A percentile compares a stretch with the other conserved stretches of the same genome.
Conservation (phyloP, 2,113 vertebrate genomes). For the Poeciliopsis prolifica region DNA sequence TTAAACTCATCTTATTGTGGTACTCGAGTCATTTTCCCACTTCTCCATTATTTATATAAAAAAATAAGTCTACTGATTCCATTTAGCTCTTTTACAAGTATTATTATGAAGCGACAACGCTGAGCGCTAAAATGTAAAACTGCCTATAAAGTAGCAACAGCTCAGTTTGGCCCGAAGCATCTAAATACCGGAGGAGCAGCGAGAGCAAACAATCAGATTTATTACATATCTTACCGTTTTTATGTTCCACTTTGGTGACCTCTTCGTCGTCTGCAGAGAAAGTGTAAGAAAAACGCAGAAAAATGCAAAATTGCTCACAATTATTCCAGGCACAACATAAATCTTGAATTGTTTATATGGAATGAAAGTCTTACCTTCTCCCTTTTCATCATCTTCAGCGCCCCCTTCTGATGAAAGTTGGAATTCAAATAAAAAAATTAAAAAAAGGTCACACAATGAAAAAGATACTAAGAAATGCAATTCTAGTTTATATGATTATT, state of each 20-base stretch:
- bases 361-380: slow-evolving; percentile 30
- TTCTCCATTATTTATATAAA: too few relatives aligned
- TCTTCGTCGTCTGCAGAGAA: slow-evolving; percentile 50
- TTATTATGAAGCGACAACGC: too few relatives aligned
- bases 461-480: not conserved
- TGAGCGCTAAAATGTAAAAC: too few relatives aligned
- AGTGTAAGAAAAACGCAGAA: not conserved
- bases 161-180: not conserved
- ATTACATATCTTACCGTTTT: slow-evolving; percentile 39
- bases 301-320: not conserved
- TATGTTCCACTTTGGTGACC: slow-evolving; percentile 14
- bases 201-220: not conserved
- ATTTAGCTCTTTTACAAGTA: not conserved
- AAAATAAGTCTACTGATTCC: not conserved
- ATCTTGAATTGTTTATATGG: not conserved
- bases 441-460: not conserved
- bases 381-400: slow-evolving; percentile 33
- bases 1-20: too few relatives aligned
- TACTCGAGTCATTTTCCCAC: too few relatives aligned
- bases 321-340: too few relatives aligned
- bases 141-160: not conserved
- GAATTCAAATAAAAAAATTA: not conserved
- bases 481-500: not conserved
- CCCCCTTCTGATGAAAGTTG: slow-evolving; percentile 29
- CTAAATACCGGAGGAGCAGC: not conserved